Conservation (phyloP, 2,888 invertebrate genomes). For the Chrysolina oricalcia region DNA sequence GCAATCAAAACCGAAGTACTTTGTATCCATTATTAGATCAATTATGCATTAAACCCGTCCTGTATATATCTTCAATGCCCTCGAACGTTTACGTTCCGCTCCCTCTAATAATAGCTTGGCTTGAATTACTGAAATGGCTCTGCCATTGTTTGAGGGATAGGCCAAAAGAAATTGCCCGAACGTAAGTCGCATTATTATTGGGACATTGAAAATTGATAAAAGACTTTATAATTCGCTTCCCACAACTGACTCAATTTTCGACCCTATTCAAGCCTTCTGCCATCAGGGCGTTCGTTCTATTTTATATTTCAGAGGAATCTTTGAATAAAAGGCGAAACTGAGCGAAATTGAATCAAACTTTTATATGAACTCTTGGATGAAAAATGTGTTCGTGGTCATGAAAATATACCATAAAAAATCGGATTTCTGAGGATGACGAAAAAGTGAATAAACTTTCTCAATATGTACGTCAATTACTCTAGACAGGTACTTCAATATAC, state of each 20-base stretch:
- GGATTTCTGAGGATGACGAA: no score
- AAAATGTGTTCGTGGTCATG: neutral
- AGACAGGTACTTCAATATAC: no score
- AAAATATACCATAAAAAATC: no score
- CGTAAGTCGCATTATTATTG: conserved; percentile 54
- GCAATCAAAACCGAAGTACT: neutral
- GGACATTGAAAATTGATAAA: conserved; percentile 57
- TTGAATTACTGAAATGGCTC: conserved; percentile 17
- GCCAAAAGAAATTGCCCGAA: conserved; percentile 50
- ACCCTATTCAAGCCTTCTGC: conserved; percentile 48
- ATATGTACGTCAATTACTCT: no score
- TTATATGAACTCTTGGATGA: neutral
- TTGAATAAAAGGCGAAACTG: neutral
- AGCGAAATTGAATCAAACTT: neutral
- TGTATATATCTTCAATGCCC: conserved; percentile 8
- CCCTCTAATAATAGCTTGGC: conserved; percentile 26
- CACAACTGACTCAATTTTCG: conserved; percentile 53
- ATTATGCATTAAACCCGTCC: neutral
- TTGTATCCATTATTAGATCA: neutral
- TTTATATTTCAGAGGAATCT: conserved; percentile 13
- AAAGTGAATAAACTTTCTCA: no score
- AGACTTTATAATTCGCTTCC: conserved; percentile 59
- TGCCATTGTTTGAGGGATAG: conserved; percentile 24
- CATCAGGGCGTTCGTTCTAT: conserved; percentile 4
- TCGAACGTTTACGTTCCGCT: conserved; percentile 1